Evolutionary conservation across 2,797 vertebrate species (phyloP).

Genomic region (Hoplostethus mediterraneus): DNA sequence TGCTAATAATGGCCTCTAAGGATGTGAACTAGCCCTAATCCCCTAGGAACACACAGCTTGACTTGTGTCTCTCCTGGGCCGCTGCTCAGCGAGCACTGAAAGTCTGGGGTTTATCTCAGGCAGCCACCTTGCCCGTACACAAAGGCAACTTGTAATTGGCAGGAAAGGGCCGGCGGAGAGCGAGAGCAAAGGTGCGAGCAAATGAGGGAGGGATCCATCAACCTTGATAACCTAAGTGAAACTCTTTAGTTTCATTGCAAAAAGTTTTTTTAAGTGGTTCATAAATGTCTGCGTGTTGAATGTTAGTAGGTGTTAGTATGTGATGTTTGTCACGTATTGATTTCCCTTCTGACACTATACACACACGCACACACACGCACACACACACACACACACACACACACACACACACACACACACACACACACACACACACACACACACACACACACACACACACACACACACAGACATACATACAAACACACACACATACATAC

Average conservation of each 20-base stretch:
- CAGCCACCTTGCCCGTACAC: conserved; percentile 55
- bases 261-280: conserved; percentile 11
- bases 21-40: conserved; percentile 52
- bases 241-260: conserved; percentile 17
- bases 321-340: background rate
- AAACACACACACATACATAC: too few species aligned
- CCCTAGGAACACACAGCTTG: conserved; percentile 53
- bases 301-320: background rate
- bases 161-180: conserved; percentile 30
- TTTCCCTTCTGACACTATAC: background rate
- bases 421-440: too few species aligned
- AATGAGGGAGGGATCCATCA: conserved; percentile 42
- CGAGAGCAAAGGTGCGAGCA: conserved; percentile 19
- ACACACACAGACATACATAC: too few species aligned
- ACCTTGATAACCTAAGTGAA: conserved; percentile 20
- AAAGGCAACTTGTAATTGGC: conserved; percentile 49
- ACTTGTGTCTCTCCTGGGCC: conserved; percentile 12
- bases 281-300: conserved; percentile 3
- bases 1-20: conserved; percentile 63
- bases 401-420: too few species aligned
- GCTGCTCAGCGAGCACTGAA: conserved; percentile 42
- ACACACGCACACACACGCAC: too few species aligned
- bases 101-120: conserved; percentile 59
- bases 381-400: too few species aligned
- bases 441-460: too few species aligned